These are phyloP conservation scores for Tenthredo mesomela DNA, from an alignment of 2,888 invertebrate species.

Conservation along the genomic window DNA sequence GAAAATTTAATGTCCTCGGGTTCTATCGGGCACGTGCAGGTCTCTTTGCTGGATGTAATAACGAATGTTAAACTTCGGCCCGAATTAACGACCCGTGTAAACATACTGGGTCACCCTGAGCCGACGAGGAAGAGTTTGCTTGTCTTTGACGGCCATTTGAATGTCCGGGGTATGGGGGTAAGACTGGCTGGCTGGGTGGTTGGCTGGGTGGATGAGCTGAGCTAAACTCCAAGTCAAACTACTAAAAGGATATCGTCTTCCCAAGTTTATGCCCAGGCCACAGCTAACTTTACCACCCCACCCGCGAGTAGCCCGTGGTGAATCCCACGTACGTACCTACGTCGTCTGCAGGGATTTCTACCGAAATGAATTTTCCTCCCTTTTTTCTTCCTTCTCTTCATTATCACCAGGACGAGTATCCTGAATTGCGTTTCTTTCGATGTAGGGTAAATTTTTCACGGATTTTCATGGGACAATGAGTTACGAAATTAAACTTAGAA, in stretches of 20 bases:
- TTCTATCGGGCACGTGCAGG: background rate
- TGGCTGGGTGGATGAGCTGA: conserved; percentile 15
- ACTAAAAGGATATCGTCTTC: conserved; percentile 65
- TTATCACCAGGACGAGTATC: background rate
- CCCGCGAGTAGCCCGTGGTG: background rate
- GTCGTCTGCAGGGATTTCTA: conserved; percentile 12
- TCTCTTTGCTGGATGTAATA: conserved; percentile 46
- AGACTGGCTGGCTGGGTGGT: conserved; percentile 17
- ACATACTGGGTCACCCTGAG: conserved; percentile 57
- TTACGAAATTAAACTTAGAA: too few relatives aligned
- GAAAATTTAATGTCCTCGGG: background rate
- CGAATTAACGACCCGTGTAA: conserved; percentile 62
- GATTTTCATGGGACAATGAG: background rate
- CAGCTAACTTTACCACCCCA: conserved; percentile 10
- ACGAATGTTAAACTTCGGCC: conserved; percentile 50
- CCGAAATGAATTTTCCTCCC: background rate
- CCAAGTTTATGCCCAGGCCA: conserved; percentile 59
- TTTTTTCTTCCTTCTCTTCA: background rate
- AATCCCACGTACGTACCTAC: background rate
- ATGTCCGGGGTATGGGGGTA: conserved; percentile 58
- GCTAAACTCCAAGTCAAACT: conserved; percentile 62
- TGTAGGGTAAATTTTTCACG: background rate
- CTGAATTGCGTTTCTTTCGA: background rate
- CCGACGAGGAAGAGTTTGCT: conserved; percentile 57
- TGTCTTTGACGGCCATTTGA: conserved; percentile 64